phyloP scores from a whole-genome alignment of 2,797 vertebrate genomes.

The Pagetopsis macropterus region DNA sequence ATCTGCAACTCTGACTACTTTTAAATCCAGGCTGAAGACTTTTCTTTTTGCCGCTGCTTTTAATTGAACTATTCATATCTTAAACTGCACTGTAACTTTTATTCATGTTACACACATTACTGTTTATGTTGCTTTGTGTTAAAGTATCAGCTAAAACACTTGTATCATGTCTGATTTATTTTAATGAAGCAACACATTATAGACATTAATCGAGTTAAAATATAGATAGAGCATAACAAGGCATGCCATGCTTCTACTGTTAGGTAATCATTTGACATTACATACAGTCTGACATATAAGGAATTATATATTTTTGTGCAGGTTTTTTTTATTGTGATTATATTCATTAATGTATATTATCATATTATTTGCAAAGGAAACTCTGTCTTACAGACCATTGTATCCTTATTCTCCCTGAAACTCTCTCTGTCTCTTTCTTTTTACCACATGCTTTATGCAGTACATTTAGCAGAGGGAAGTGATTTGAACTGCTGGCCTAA shows the following conservation, averaged over 20 bases:
- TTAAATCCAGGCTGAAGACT: too few species aligned
- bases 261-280: background rate
- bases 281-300: background rate
- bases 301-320: background rate
- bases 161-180: too few species aligned
- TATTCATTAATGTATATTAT: background rate
- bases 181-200: too few species aligned
- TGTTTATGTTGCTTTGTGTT: too few species aligned
- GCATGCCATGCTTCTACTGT: background rate
- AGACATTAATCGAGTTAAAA: too few species aligned
- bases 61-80: too few species aligned
- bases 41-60: too few species aligned
- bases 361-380: background rate
- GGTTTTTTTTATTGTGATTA: background rate
- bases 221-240: too few species aligned
- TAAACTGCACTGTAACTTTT: too few species aligned
- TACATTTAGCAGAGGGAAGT: conserved; percentile 44
- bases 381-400: background rate
- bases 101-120: too few species aligned
- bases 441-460: conserved; percentile 27
- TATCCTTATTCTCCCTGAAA: background rate
- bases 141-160: background rate
- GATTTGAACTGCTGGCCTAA: conserved; percentile 58
- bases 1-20: too few species aligned
- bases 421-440: conserved; percentile 9